These are phyloP conservation scores for Gopherus flavomarginatus DNA, from an alignment of 2,113 vertebrate species.

Conservation along the genomic window DNA sequence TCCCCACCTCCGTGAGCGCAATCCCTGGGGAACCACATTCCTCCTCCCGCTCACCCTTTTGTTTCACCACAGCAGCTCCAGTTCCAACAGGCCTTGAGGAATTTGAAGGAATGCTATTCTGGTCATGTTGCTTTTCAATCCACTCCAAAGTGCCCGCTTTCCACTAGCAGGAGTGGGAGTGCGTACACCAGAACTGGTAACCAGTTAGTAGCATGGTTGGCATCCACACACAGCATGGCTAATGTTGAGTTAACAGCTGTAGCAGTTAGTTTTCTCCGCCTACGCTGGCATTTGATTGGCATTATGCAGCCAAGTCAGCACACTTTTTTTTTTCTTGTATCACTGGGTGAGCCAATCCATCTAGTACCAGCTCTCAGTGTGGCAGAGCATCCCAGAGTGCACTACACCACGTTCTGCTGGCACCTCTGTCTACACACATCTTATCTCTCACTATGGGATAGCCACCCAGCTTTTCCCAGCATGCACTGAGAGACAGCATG, in stretches of 20 bases:
- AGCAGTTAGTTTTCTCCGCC: neutral
- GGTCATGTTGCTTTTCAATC: neutral
- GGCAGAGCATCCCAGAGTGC: neutral
- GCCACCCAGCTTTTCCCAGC: neutral
- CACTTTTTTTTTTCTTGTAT: too few species aligned
- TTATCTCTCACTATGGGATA: neutral
- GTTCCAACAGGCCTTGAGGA: neutral
- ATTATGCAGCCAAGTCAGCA: neutral
- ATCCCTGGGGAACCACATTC: neutral
- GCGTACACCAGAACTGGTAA: neutral
- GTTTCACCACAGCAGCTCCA: neutral
- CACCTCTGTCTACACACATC: neutral
- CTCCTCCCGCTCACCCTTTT: neutral
- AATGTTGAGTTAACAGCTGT: neutral
- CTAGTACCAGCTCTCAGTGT: neutral
- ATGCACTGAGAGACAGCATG: neutral
- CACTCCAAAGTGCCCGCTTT: neutral
- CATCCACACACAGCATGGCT: neutral
- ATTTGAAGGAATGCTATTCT: neutral
- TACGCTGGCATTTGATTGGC: neutral
- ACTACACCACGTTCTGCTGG: neutral
- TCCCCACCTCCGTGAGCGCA: neutral
- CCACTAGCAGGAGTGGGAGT: neutral
- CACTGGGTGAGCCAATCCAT: neutral
- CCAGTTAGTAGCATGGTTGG: neutral